Evolutionary conservation across 2,113 vertebrate genomes (phyloP).

Genomic region (Nibea coibor): DNA sequence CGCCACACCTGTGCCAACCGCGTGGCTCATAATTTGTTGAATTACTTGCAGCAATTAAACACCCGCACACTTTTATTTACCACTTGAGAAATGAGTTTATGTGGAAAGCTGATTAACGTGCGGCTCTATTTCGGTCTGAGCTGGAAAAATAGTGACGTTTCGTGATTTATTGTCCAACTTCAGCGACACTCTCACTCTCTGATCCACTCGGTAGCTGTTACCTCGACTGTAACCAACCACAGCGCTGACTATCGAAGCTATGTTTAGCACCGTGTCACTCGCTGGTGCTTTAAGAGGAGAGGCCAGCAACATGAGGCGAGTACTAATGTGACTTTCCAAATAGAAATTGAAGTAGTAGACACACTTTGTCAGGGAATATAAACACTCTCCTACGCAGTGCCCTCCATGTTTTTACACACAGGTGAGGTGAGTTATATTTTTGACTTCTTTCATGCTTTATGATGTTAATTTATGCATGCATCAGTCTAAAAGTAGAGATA

Average conservation of each 20-base stretch:
- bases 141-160: no score
- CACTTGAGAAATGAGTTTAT: conserved; percentile 2
- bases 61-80: not conserved
- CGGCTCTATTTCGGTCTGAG: no score
- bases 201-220: no score
- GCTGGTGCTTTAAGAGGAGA: conserved; percentile 67
- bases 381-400: not conserved
- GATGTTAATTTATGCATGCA: conserved; percentile 21
- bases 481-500: conserved; percentile 6
- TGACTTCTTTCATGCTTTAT: conserved; percentile 25
- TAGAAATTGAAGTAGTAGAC: conserved; percentile 50
- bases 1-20: not conserved
- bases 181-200: no score
- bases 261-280: conserved; percentile 54
- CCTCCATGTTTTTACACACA: not conserved
- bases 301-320: conserved; percentile 27
- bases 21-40: not conserved
- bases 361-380: conserved; percentile 43
- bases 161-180: no score
- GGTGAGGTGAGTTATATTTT: conserved; percentile 64
- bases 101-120: no score
- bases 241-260: conserved; percentile 34
- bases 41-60: not conserved
- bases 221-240: no score
- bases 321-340: conserved; percentile 61